Conservation (phyloP, 2,113 vertebrate species). For the Triplophysa siluroides region DNA sequence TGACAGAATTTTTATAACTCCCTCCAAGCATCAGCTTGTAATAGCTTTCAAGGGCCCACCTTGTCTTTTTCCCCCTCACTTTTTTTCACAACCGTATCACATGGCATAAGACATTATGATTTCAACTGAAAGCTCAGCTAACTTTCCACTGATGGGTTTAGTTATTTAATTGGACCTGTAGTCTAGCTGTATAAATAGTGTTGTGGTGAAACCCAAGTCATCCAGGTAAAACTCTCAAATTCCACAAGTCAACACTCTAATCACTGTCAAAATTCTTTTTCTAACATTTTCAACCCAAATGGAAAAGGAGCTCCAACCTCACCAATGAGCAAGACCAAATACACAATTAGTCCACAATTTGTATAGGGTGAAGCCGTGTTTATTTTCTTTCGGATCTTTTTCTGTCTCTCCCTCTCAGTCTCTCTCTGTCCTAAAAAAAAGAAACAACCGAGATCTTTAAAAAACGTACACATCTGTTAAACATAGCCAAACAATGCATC, state of each 20-base stretch:
- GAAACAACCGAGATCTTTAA: constrained; percentile 69
- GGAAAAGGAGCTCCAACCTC: constrained; percentile 69
- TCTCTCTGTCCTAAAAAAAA: constrained; percentile 14
- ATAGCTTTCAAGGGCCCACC: constrained; percentile 20
- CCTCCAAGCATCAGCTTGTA: constrained; percentile 1
- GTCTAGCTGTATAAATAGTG: constrained; percentile 62
- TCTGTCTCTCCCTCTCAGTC: constrained; percentile 56
- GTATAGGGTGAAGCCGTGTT: constrained; percentile 73
- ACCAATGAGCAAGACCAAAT: constrained; percentile 72
- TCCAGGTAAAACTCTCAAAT: constrained; percentile 71
- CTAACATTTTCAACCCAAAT: constrained; percentile 56
- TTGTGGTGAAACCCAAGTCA: constrained; percentile 61
- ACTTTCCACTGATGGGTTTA: constrained; percentile 50
- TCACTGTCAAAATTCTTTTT: constrained; percentile 73
- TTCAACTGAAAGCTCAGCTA: constrained; percentile 10
- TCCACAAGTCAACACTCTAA: constrained; percentile 72
- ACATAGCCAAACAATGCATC: constrained; percentile 78
- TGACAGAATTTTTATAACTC: not conserved
- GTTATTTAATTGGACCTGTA: constrained; percentile 54
- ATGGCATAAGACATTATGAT: constrained; percentile 29
- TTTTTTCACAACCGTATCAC: constrained; percentile 9
- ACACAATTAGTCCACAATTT: constrained; percentile 76
- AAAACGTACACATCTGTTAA: constrained; percentile 77
- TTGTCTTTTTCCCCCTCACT: not conserved
- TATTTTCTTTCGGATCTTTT: constrained; percentile 70